Evolutionary conservation across 2,113 vertebrate species (phyloP), one percentile per base, ranked within the genome.

Genomic region (Tragulus kanchil): DNA sequence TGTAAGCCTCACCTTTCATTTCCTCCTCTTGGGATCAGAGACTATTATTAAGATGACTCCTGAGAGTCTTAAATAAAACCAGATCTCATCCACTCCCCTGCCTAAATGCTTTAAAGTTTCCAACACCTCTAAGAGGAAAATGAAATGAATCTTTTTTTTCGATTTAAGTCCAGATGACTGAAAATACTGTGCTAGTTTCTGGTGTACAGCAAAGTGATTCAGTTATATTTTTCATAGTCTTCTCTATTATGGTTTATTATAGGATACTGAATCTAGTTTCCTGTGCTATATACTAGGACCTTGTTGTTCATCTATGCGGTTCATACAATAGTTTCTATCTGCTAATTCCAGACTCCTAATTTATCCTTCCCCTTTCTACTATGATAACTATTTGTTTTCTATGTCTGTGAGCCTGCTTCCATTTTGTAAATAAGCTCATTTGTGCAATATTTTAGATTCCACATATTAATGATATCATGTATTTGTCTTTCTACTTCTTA

Each of bases 1-100:
- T 59, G 8, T 61, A 93, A 96, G 58, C 16, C 73, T 86, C 83
- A 56, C 11, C 42, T 93, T 95, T 95, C 91, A 71, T 64, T 96
- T 91, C n/a, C 94, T 89, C 54, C 26, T 67, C 23, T 11, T 67
- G n/a, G 36, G 58, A 83, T 75, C 3, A 59, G 13, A 82, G 25
- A 92, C n/a, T 79, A 92, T 82, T 67, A 83, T 85, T 69, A 92
- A 71, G 36, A 75, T 64, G 13, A 64, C 48, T 69, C 21, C 82
- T 15, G 3, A 79, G 25, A 62, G n/a, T 56, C 79, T 89, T 83
- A 77, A 81, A 85, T 59, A 87, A 90, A 89, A 95, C 26, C 48
- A 17, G 69, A 93, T 94, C 61, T 90, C 75, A 79, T 23, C 64
- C 45, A 86, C 10, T 3, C 36, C 13, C 19, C 50, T 65, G 36